Evolutionary conservation across 2,888 invertebrate species (phyloP), one percentile per base, ranked within the genome.

Genomic region (Drosophila paracracens): DNA sequence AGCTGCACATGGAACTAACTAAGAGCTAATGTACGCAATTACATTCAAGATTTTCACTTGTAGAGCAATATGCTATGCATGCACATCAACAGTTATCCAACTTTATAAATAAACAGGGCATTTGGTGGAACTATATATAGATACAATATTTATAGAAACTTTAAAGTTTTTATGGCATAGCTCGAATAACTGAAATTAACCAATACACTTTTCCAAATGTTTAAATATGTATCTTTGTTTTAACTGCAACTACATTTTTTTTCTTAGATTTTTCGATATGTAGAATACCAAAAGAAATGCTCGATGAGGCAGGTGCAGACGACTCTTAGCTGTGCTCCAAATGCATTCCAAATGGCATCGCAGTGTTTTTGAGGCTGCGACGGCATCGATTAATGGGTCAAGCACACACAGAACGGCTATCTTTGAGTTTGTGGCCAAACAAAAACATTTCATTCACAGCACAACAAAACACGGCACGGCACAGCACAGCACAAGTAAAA

Each of bases 321-420:
- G 6, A 52, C 18, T 33, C 27, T 29, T 36, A 36, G 29, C n/a
- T 35, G 25, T 35, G 63, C 7, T 48, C 36, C 21, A 48, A 38
- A 36, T 61, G 66, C 60, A 57, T 31, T 43, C 43, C 13, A 43
- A 57, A 21, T 66, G 36, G 35, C 27, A 50, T 65, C 46, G 57
- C 50, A 57, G 36, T 50, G 51, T 54, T 36, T 35, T 21, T 11
- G 27, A 21, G 50, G 53, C 31, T 29, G 7, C 52, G 31, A 53
- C 70, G 71, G 46, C 67, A 62, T 62, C 56, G 64, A 79, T 79
- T 71, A 69, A 69, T 75, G 69, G 79, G 79, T 78, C 78, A 79
- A 63, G 11, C 33, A 36, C 54, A 54, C 25, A 67, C 50, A 67
- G 48, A 63, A 81, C 74, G 62, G 74, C 70, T 77, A 68, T 29